phyloP scores from a whole-genome alignment of 2,888 invertebrate species.

The Philhelius pedissequus region DNA sequence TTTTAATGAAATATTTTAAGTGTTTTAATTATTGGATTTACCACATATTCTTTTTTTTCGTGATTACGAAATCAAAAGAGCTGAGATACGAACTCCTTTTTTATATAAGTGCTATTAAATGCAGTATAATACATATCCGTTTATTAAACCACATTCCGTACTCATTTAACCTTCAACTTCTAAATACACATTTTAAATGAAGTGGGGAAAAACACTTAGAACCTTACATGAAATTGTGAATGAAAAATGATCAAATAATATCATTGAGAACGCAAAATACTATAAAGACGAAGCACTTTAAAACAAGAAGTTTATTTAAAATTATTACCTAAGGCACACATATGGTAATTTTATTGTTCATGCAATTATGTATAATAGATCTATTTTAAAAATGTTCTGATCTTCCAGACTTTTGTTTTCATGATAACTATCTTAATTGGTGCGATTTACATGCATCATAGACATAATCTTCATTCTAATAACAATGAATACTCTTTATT shows the following conservation, averaged over 20 bases:
- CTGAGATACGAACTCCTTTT: conserved; percentile 6
- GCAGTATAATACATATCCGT: not conserved
- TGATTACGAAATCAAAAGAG: conserved; percentile 43
- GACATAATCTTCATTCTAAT: not conserved
- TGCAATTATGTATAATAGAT: not conserved
- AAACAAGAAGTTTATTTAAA: not conserved
- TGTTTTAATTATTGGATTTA: not conserved
- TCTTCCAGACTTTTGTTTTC: not conserved
- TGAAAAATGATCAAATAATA: conserved; percentile 3
- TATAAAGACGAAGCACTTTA: not conserved
- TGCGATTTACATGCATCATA: not conserved
- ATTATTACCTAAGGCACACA: conserved; percentile 29
- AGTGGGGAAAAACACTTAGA: not conserved
- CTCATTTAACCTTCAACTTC: conserved; percentile 30
- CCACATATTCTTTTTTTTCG: not conserved
- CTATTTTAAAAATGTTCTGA: not conserved
- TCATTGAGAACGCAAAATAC: conserved; percentile 5
- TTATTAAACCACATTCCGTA: not conserved
- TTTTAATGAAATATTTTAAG: not conserved
- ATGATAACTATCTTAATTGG: too few species aligned
- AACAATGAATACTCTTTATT: conserved; percentile 23
- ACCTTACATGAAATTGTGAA: not conserved
- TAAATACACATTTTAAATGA: not conserved
- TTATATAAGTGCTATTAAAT: not conserved
- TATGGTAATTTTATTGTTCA: conserved; percentile 20